Evolutionary conservation across 2,113 vertebrate genomes (phyloP).

Genomic region (Megaleporinus macrocephalus): DNA sequence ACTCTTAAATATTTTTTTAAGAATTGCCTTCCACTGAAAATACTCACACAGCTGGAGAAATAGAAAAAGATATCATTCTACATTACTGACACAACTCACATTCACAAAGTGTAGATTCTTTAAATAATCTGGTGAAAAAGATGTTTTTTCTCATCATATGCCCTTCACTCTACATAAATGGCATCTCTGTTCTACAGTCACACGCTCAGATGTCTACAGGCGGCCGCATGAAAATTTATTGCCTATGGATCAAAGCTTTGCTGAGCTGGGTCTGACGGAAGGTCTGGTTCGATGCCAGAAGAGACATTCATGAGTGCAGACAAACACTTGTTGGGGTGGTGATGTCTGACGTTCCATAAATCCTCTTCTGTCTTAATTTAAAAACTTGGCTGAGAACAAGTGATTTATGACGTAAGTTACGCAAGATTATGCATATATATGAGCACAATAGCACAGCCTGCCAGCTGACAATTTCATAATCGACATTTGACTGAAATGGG

Average conservation of each 20-base stretch:
- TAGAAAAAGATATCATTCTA: too few relatives aligned
- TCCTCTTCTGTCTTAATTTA: background rate
- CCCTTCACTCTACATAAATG: background rate
- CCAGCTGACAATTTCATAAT: conserved; percentile 23
- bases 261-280: conserved; percentile 56
- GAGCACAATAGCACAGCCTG: background rate
- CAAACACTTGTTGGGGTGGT: conserved; percentile 8
- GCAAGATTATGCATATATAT: background rate
- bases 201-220: conserved; percentile 39
- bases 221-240: conserved; percentile 48
- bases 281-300: conserved; percentile 59
- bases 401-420: background rate
- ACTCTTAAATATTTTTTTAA: background rate
- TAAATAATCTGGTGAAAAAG: background rate
- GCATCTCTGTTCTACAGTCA: background rate
- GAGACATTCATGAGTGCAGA: conserved; percentile 44
- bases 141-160: background rate
- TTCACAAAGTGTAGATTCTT: background rate
- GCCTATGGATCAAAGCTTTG: conserved; percentile 40
- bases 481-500: conserved; percentile 32
- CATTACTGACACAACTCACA: background rate
- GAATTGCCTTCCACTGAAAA: too few relatives aligned
- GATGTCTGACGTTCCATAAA: background rate
- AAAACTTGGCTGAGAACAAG: background rate
- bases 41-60: too few relatives aligned